These are phyloP conservation scores for Mylabris phalerata DNA, from an alignment of 1,140 invertebrate species.

Conservation along the genomic window DNA sequence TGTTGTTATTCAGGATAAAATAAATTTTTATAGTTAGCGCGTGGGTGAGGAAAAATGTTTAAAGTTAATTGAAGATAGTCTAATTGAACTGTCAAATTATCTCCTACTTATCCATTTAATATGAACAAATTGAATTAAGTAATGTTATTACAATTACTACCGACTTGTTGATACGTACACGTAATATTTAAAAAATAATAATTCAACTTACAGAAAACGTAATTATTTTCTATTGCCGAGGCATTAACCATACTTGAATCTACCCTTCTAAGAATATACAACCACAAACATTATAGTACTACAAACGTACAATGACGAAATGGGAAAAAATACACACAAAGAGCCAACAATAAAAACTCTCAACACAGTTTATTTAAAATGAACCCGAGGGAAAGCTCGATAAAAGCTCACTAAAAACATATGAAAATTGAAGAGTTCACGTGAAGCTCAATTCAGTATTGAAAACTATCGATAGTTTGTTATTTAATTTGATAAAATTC, in stretches of 20 bases:
- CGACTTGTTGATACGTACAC: background rate
- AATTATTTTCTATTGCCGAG: background rate
- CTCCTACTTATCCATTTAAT: conserved; percentile 10
- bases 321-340: too few relatives aligned
- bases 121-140: conserved; percentile 11
- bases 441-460: too few relatives aligned
- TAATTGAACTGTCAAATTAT: conserved; percentile 17
- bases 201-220: conserved; percentile 4
- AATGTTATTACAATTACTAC: conserved; percentile 3
- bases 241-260: conserved; percentile 1
- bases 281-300: conserved; percentile 6
- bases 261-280: background rate
- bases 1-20: too few relatives aligned
- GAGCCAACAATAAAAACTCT: too few relatives aligned
- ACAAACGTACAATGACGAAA: too few relatives aligned
- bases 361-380: too few relatives aligned
- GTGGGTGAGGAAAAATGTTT: background rate
- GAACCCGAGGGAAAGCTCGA: too few relatives aligned
- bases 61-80: conserved; percentile 6
- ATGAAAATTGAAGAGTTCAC: too few relatives aligned
- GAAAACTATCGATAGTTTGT: too few relatives aligned
- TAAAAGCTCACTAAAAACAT: too few relatives aligned
- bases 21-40: background rate
- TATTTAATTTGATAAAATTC: too few relatives aligned
- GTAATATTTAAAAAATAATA: conserved; percentile 6